These are phyloP conservation scores for Chelidonichthys spinosus DNA, from an alignment of 2,797 vertebrate genomes.

Conservation along the genomic window DNA sequence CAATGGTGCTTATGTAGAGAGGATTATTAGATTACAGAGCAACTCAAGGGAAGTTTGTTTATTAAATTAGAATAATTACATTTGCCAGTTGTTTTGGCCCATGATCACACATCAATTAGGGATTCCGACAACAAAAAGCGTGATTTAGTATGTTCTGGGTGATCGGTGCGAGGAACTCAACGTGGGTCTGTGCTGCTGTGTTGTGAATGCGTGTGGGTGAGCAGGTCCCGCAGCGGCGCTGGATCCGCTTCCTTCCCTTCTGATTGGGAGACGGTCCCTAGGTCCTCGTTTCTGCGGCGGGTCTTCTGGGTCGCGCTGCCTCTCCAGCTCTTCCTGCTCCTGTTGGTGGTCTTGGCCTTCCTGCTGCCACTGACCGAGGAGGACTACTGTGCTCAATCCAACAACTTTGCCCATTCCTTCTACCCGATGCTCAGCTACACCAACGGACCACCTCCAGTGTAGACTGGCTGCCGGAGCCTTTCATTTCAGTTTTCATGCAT, in stretches of 20 bases:
- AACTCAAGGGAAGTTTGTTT: slow-evolving; percentile 17
- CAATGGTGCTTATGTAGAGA: slow-evolving; percentile 8
- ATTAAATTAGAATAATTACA: slow-evolving; percentile 46
- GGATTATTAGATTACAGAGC: slow-evolving; percentile 29
- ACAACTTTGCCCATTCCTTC: slow-evolving; percentile 95
- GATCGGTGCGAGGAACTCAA: slow-evolving; percentile 30
- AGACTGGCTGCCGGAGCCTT: slow-evolving; percentile 50
- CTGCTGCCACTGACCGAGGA: slow-evolving; percentile 91
- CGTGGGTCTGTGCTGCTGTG: slow-evolving; percentile 35
- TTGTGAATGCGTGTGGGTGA: slow-evolving; percentile 53
- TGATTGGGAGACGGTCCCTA: slow-evolving; percentile 76
- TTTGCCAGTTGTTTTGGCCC: slow-evolving; percentile 18
- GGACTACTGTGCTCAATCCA: slow-evolving; percentile 92
- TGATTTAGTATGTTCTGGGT: not conserved
- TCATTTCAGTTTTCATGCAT: slow-evolving; percentile 31
- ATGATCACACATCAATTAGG: slow-evolving; percentile 8
- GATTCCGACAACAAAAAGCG: not conserved
- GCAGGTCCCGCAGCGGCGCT: slow-evolving; percentile 88
- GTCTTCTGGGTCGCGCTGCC: slow-evolving; percentile 93
- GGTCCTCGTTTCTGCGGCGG: slow-evolving; percentile 84
- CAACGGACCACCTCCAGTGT: slow-evolving; percentile 95
- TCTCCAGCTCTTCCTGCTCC: slow-evolving; percentile 91
- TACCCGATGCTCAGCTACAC: slow-evolving; percentile 96
- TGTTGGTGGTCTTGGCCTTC: slow-evolving; percentile 89
- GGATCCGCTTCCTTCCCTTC: slow-evolving; percentile 98